Conservation (phyloP, 2,888 invertebrate genomes). For the Leistus spinibarbis region DNA sequence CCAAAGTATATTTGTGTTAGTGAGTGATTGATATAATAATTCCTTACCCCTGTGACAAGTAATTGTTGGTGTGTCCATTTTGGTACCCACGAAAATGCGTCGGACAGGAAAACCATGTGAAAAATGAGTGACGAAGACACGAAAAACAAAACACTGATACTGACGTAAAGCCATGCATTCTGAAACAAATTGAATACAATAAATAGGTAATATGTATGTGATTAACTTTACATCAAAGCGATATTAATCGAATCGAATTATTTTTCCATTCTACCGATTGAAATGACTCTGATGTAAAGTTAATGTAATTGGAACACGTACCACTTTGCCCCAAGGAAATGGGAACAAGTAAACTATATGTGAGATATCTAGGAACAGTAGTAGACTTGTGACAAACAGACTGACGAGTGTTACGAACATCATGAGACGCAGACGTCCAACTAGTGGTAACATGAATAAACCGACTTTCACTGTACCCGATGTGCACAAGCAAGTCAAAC, state of each 20-base stretch:
- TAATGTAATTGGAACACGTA: conserved; percentile 56
- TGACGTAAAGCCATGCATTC: conserved; percentile 76
- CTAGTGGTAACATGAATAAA: conserved; percentile 77
- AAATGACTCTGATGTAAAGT: background rate
- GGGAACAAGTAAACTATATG: conserved; percentile 79
- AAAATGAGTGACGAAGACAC: conserved; percentile 72
- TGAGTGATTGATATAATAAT: background rate
- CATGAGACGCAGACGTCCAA: conserved; percentile 76
- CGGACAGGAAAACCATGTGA: conserved; percentile 70
- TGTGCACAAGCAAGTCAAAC: conserved; percentile 75
- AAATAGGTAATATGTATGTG: conserved; percentile 13
- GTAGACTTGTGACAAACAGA: conserved; percentile 73
- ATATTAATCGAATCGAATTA: conserved; percentile 22
- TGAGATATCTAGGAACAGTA: conserved; percentile 80
- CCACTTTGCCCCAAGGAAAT: conserved; percentile 79
- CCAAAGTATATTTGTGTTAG: background rate
- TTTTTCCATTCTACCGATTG: too few species aligned
- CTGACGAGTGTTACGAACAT: conserved; percentile 78
- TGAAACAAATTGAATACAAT: conserved; percentile 53
- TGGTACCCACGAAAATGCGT: conserved; percentile 71
- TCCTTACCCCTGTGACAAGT: conserved; percentile 67
- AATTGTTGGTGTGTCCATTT: conserved; percentile 75
- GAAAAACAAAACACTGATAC: conserved; percentile 73
- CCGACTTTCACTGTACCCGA: conserved; percentile 78
- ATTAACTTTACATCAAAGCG: conserved; percentile 4